A percentile compares a stretch with the other conserved stretches of the same genome.
phyloP scores from a whole-genome alignment of 2,888 invertebrate species.

The Morpho deidamia region DNA sequence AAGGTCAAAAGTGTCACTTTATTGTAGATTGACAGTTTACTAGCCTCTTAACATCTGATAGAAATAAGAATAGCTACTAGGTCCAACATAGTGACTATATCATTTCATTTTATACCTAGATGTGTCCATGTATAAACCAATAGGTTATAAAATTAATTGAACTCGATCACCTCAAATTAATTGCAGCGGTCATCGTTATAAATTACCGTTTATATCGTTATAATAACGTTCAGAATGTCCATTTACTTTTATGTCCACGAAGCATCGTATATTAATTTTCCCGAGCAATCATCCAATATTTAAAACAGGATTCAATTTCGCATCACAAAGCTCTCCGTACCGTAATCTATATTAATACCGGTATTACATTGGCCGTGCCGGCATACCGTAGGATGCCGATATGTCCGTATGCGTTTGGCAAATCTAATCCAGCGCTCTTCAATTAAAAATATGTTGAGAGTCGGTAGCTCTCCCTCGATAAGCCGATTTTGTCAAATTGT shows the following conservation, averaged over 20 bases:
- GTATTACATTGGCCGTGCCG: conserved; percentile 33
- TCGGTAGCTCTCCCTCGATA: conserved; percentile 4
- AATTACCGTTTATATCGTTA: not conserved
- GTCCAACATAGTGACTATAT: too few relatives aligned
- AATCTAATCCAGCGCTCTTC: conserved; percentile 15
- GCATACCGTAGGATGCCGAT: conserved; percentile 5
- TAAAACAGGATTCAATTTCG: conserved; percentile 29
- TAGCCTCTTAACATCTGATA: too few relatives aligned
- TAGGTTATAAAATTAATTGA: not conserved
- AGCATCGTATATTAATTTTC: conserved; percentile 6
- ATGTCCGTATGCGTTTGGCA: conserved; percentile 12
- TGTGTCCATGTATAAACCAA: too few relatives aligned
- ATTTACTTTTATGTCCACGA: conserved; percentile 13
- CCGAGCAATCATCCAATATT: conserved; percentile 19
- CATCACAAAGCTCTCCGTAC: conserved; percentile 27
- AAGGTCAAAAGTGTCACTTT: too few relatives aligned
- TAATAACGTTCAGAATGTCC: conserved; percentile 7
- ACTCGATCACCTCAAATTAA: not conserved
- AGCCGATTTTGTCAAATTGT: conserved; percentile 15
- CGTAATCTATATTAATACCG: conserved; percentile 48
- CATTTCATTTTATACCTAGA: too few relatives aligned
- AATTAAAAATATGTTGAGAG: conserved; percentile 21
- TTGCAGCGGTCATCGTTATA: not conserved
- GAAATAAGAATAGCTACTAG: too few relatives aligned
- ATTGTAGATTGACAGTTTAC: too few relatives aligned